phyloP scores from a whole-genome alignment of 2,113 vertebrate genomes.

The Crotalus tigris region DNA sequence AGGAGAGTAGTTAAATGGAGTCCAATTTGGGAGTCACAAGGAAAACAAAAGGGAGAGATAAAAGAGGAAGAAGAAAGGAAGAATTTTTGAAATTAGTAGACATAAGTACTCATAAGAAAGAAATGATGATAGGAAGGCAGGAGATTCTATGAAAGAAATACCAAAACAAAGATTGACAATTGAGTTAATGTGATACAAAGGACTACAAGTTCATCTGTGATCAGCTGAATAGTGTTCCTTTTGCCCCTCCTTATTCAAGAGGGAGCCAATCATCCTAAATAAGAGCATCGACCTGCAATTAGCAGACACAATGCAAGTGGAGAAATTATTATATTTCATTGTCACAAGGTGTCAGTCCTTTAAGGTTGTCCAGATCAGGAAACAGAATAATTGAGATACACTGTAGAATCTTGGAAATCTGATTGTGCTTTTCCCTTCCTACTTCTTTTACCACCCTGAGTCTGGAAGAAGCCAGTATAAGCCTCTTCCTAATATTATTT shows the following conservation, averaged over 20 bases:
- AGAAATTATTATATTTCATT: neutral
- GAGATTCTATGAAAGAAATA: neutral
- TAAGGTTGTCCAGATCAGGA: neutral
- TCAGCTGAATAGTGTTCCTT: neutral
- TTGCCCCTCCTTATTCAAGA: neutral
- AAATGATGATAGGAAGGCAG: neutral
- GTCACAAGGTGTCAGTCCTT: neutral
- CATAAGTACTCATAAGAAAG: neutral
- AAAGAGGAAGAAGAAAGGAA: neutral
- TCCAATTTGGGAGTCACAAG: neutral
- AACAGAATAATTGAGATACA: neutral
- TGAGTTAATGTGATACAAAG: neutral
- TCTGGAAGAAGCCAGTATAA: neutral
- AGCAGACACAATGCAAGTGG: neutral
- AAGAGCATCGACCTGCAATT: neutral
- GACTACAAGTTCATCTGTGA: neutral
- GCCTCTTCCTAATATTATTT: neutral
- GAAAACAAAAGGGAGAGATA: neutral
- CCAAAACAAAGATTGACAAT: neutral
- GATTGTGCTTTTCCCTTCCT: neutral
- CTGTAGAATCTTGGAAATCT: neutral
- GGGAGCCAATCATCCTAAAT: neutral
- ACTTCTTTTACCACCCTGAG: neutral
- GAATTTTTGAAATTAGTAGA: neutral
- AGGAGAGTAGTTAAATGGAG: neutral